phyloP scores from a whole-genome alignment of 1,140 invertebrate genomes.

The Zophobas atratus region DNA sequence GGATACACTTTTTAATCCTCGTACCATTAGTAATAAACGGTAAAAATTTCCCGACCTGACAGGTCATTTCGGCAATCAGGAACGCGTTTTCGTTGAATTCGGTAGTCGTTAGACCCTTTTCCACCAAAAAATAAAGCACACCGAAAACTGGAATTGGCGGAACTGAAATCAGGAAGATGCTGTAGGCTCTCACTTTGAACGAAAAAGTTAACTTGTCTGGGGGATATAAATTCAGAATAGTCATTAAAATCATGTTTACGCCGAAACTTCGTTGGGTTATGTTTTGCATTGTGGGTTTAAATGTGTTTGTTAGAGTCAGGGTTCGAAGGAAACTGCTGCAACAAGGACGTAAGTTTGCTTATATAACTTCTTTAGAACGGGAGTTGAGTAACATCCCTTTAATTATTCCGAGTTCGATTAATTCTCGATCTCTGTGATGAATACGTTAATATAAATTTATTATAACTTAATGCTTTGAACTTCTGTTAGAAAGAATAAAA shows the following conservation, averaged over 20 bases:
- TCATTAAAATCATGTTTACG: background rate
- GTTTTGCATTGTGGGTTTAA: background rate
- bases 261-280: background rate
- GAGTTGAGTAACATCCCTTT: too few species aligned
- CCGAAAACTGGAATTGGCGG: background rate
- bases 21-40: background rate
- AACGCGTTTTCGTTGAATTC: background rate
- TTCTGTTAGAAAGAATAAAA: too few species aligned
- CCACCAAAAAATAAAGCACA: background rate
- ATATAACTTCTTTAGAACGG: too few species aligned
- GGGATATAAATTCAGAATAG: background rate
- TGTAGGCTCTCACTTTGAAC: background rate
- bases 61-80: background rate
- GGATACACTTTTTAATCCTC: background rate
- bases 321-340: too few species aligned
- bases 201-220: background rate
- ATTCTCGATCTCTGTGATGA: too few species aligned
- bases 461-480: too few species aligned
- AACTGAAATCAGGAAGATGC: background rate
- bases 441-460: too few species aligned
- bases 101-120: background rate
- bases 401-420: too few species aligned
- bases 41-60: background rate
- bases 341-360: too few species aligned
- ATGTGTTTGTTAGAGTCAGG: too few species aligned